Percentiles rank a stretch among this genome's conserved stretches.
Evolutionary conservation across 92 coral and sea anemone species (phyloP).

Genomic region (Epizoanthus ramosus): DNA sequence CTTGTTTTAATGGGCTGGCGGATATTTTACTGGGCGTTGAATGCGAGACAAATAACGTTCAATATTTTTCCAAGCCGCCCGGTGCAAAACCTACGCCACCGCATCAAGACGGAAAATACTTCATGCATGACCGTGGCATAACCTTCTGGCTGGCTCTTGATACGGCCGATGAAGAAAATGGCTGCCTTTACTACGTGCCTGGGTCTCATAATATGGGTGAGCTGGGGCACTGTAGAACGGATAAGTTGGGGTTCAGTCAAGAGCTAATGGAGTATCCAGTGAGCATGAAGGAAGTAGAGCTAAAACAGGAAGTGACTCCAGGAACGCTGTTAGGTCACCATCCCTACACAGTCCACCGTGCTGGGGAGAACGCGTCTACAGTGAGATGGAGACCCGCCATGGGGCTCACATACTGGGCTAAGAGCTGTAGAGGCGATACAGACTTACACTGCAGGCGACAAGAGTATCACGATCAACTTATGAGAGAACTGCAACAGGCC

Average conservation of each 20-base stretch:
- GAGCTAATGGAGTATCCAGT: conserved; percentile 4
- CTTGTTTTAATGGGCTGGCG: conserved; percentile 23
- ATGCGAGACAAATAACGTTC: conserved; percentile 18
- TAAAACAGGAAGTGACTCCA: conserved; percentile 22
- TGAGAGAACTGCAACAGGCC: conserved; percentile 10
- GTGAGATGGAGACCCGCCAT: conserved; percentile 25
- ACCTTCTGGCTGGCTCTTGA: conserved; percentile 35
- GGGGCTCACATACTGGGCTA: conserved; percentile 39
- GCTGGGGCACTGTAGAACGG: conserved; percentile 12
- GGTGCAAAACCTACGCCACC: conserved; percentile 11
- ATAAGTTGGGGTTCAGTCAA: conserved; percentile 14
- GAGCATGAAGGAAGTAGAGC: conserved; percentile 3
- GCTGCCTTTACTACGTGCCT: conserved; percentile 20
- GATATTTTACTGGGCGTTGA: conserved; percentile 30
- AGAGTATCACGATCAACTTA: conserved; percentile 1
- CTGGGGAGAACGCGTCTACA: conserved; percentile 9
- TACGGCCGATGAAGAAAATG: conserved; percentile 18
- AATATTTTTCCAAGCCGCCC: conserved; percentile 33
- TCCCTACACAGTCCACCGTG: conserved; percentile 29
- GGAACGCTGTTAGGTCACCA: conserved; percentile 29
- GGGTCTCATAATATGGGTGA: conserved; percentile 25
- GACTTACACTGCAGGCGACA: background rate
- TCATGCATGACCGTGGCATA: conserved; percentile 21
- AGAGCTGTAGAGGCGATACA: conserved; percentile 18
- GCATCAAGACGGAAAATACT: conserved; percentile 9